Percentiles rank a stretch among this genome's conserved stretches.
Conservation (phyloP, 1,140 invertebrate species). For the Leptestheria dahalacensis region DNA sequence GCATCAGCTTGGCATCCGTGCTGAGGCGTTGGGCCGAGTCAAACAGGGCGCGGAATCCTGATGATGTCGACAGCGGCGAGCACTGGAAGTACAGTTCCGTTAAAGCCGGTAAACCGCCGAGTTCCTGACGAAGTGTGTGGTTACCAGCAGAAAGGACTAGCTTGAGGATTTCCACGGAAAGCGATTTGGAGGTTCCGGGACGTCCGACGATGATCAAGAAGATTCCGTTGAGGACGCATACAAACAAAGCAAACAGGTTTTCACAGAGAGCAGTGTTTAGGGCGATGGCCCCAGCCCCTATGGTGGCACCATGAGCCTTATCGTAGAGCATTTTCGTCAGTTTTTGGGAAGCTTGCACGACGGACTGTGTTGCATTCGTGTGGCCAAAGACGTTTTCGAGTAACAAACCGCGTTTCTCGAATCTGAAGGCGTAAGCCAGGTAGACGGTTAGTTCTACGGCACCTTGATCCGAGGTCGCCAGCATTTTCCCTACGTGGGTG, state of each 20-base stretch:
- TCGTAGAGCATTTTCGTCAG: not conserved
- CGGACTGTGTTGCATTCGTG: not conserved
- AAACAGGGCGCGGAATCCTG: constrained; percentile 3
- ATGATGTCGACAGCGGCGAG: not conserved
- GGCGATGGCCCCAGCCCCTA: constrained; percentile 2
- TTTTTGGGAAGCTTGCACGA: not conserved
- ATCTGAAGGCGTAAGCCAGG: constrained; percentile 2
- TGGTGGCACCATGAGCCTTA: constrained; percentile 1
- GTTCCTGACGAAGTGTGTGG: not conserved
- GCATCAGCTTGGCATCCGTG: not conserved
- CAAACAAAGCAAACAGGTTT: constrained; percentile 6
- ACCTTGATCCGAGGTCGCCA: not conserved
- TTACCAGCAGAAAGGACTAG: not conserved
- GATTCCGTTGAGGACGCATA: constrained; percentile 8
- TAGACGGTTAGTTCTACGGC: not conserved
- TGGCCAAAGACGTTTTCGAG: constrained; percentile 1
- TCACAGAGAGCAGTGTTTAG: constrained; percentile 3
- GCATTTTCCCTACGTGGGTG: not conserved
- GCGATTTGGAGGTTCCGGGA: constrained; percentile 1
- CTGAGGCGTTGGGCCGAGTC: not conserved
- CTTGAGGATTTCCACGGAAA: constrained; percentile 8
- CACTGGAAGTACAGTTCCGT: constrained; percentile 6
- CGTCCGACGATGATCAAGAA: constrained; percentile 6
- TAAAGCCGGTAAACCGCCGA: constrained; percentile 1
- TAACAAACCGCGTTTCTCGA: not conserved